phyloP scores from a whole-genome alignment of 2,113 vertebrate species.

The Oryzias woworae region DNA sequence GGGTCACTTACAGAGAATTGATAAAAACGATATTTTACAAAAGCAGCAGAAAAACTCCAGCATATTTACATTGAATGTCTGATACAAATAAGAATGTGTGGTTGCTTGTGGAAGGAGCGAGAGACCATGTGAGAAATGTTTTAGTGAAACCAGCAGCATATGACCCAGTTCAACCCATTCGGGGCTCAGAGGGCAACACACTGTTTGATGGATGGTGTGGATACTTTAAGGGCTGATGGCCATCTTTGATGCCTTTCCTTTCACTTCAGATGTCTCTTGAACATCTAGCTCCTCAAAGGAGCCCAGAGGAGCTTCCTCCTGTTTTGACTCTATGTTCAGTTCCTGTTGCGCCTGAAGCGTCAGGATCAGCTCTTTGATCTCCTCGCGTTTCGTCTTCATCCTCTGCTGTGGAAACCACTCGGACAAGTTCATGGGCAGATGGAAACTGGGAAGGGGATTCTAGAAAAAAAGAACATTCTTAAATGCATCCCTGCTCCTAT shows the following conservation, averaged over 20 bases:
- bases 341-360: constrained; percentile 87
- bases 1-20: constrained; percentile 71
- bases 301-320: constrained; percentile 5
- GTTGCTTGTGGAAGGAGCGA: constrained; percentile 64
- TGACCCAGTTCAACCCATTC: constrained; percentile 69
- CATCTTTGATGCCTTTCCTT: constrained; percentile 58
- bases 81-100: constrained; percentile 74
- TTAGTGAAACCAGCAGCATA: constrained; percentile 65
- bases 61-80: constrained; percentile 88
- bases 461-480: constrained; percentile 35
- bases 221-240: constrained; percentile 64
- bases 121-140: constrained; percentile 67
- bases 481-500: not conserved
- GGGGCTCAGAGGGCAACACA: constrained; percentile 14
- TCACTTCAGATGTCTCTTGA: constrained; percentile 65
- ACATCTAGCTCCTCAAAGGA: constrained; percentile 51
- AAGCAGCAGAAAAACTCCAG: constrained; percentile 87
- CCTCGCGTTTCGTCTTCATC: constrained; percentile 97
- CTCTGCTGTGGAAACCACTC: constrained; percentile 95
- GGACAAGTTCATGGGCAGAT: constrained; percentile 89
- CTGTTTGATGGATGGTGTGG: too few relatives aligned
- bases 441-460: constrained; percentile 92
- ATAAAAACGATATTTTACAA: constrained; percentile 86
- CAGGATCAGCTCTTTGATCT: constrained; percentile 91
- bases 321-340: constrained; percentile 68